phyloP scores from a whole-genome alignment of 2,113 vertebrate species.

The Eleginops maclovinus region DNA sequence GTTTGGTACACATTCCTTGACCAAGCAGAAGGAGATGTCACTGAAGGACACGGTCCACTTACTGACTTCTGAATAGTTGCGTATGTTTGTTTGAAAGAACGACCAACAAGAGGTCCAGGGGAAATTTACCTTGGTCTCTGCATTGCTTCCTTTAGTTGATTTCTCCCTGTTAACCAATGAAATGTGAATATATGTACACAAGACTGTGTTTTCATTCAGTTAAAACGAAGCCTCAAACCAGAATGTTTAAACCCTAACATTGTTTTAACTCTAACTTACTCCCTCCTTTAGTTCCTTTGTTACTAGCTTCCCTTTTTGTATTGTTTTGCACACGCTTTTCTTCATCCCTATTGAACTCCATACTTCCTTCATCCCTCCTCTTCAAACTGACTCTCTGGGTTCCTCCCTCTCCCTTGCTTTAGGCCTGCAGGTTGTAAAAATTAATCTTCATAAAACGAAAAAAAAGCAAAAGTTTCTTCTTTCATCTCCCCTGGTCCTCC shows the following conservation, averaged over 20 bases:
- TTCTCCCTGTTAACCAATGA: background rate
- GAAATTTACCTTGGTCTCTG: background rate
- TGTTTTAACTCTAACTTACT: background rate
- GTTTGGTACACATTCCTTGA: background rate
- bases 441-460: conserved; percentile 73
- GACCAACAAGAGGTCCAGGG: background rate
- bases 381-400: conserved; percentile 25
- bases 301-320: conserved; percentile 1
- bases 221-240: background rate
- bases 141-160: too few species aligned
- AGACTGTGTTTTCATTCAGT: background rate
- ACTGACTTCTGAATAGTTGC: background rate
- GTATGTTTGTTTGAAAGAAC: background rate
- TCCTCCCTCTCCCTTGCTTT: conserved; percentile 26
- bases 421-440: conserved; percentile 72
- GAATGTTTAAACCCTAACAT: background rate
- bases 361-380: conserved; percentile 16
- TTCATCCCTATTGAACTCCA: conserved; percentile 20
- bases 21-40: background rate
- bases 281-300: background rate
- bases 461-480: conserved; percentile 59
- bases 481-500: conserved; percentile 67
- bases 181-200: background rate
- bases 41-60: background rate
- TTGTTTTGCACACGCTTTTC: background rate